Evolutionary conservation across 2,797 vertebrate species (phyloP).

Genomic region (Hoplostethus atlanticus): DNA sequence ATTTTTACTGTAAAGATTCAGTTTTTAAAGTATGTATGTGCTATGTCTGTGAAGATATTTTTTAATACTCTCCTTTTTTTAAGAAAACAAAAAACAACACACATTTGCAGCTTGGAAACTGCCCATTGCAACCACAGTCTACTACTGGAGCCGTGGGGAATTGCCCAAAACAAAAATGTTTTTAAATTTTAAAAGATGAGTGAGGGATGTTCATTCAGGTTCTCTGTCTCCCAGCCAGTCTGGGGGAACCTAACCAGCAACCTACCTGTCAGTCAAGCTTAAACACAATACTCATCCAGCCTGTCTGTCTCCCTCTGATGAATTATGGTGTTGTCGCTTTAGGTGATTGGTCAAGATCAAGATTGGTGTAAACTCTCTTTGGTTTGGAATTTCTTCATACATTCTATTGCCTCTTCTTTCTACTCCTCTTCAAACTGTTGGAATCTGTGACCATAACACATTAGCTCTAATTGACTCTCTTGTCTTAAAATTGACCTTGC

Average conservation of each 20-base stretch:
- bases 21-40: too few relatives aligned
- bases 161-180: conserved; percentile 32
- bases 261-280: neutral
- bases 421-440: too few relatives aligned
- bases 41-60: too few relatives aligned
- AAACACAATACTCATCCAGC: conserved; percentile 4
- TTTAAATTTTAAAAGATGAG: conserved; percentile 30
- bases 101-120: conserved; percentile 1
- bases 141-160: conserved; percentile 7
- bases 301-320: neutral
- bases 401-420: neutral
- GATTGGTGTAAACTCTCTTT: conserved; percentile 46
- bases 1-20: too few relatives aligned
- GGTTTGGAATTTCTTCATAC: conserved; percentile 42
- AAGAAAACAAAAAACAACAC: too few relatives aligned
- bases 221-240: neutral
- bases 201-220: conserved; percentile 25
- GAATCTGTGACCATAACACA: too few relatives aligned
- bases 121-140: neutral
- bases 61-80: too few relatives aligned
- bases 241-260: conserved; percentile 17
- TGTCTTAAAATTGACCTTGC: conserved; percentile 55
- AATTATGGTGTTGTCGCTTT: conserved; percentile 8
- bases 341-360: conserved; percentile 40
- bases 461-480: conserved; percentile 48